Base-by-base conservation (phyloP, 2,113 vertebrate species). In the Strigops habroptila region DNA sequence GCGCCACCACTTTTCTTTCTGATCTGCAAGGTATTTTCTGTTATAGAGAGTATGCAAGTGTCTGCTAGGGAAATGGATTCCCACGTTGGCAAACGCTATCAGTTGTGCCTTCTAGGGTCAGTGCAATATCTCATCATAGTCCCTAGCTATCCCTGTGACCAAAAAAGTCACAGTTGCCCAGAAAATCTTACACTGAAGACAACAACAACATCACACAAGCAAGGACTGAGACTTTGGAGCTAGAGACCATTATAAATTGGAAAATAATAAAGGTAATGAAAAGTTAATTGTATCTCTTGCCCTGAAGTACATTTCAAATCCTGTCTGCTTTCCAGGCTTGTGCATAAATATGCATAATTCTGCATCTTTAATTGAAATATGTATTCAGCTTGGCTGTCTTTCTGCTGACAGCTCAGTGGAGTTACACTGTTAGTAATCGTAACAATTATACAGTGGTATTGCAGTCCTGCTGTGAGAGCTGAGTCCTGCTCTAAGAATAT, bases 211-310 rank as follows among this genome's bases (percentile, higher is more conserved):
- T 62, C 27, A 41, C 18, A 57, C 12, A 21, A 41, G 60, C 64
- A 88, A 88, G 22, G 57, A 76, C 52, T 35, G 52, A 89, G 82
- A 53, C 48, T 87, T 90, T 68, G 6, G 14, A 78, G 68, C n/a
- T 30, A 65, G n/a, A 90, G 18, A 67, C 51, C 23, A 64, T 39
- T 48, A 69, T 60, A 86, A 91, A 89, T 15, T 39, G 39, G 44
- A 79, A 90, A 92, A 86, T 86, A 87, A 63, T 82, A 59, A 92
- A 90, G 70, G 62, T 79, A 82, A 92, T 82, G 53, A 93, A 93
- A 94, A 88, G 35, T 88, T 86, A 81, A 90, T 96, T 86, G 35
- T 63, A 67, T 71, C 15, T 78, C 12, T 51, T 92, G 73, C 73
- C 68, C 65, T 5, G 15, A 69, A 86, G 65, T 81, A 49, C 27